Evolutionary conservation across 2,888 invertebrate genomes (phyloP), one percentile per base, ranked within the genome.

Genomic region (Aleiodes testaceus): DNA sequence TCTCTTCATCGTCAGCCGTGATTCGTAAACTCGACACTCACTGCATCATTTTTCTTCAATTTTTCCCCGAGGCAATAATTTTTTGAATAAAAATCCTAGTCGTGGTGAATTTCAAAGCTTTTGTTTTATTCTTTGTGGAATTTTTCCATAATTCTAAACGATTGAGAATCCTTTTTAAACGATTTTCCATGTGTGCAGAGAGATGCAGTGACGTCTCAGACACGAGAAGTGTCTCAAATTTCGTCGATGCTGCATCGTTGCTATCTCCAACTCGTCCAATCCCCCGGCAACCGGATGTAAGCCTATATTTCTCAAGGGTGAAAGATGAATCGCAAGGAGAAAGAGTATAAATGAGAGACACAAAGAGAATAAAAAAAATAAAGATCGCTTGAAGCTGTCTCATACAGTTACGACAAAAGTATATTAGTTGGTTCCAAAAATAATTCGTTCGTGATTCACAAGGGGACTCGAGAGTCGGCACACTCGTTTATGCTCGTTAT

Each of bases 1-100:
- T 72, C 59, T 18, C 59, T 59, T 42, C 59, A 59, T 59, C 67
- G 53, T 67, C 22, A 53, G 45, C 74, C 74, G 76, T 76, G 75
- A 76, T 75, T 76, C 76, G 72, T 72, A 72, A 74, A 70, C 64
- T 72, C 67, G 45, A 68, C 64, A 71, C 72, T 72, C 69, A 70
- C 73, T 74, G 70, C 61, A 49, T 70, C 45, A 65, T 65, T 65
- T 65, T 65, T 65, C 14, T 50, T 47, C 49, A 18, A 65, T 65
- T 36, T 49, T 47, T 47, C 14, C 7, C 5, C 26, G 16, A 49
- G 16, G 7, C 2, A 36, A 36, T 36, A 36, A 36, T 36, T 9
- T 36, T 36, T 7, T 6, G 9, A 36, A 9, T 26, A 49, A 49
- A 12, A n/a, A 49, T 49, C 49, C 14, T 16, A 49, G 1, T 36